Percentiles rank a stretch among this genome's conserved stretches.
Conservation (phyloP, 2,888 invertebrate genomes). For the Eulithis testata region DNA sequence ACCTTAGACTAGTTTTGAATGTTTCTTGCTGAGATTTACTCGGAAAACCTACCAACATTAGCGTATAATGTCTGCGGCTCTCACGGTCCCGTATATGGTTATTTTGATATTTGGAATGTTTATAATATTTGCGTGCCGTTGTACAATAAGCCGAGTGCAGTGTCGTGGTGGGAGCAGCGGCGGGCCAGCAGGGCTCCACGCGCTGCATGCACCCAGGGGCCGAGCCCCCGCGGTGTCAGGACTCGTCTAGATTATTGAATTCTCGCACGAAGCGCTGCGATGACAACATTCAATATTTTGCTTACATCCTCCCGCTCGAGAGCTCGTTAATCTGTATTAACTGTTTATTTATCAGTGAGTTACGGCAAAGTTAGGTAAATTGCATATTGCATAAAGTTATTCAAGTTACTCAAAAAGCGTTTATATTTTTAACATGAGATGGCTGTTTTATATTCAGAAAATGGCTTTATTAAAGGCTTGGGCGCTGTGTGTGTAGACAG, state of each 20-base stretch:
- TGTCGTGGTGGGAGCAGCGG: constrained; percentile 61
- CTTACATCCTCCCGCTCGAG: constrained; percentile 40
- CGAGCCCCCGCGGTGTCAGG: constrained; percentile 61
- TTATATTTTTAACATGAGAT: constrained; percentile 7
- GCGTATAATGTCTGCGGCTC: constrained; percentile 61
- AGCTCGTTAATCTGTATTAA: constrained; percentile 45
- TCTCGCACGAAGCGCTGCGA: constrained; percentile 68
- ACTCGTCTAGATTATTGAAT: constrained; percentile 67
- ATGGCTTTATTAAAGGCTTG: constrained; percentile 47
- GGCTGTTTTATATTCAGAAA: constrained; percentile 14
- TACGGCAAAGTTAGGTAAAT: constrained; percentile 23
- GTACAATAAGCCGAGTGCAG: constrained; percentile 66
- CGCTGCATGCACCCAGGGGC: constrained; percentile 63
- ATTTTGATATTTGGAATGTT: constrained; percentile 42
- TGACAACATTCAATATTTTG: constrained; percentile 60
- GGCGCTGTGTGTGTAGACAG: constrained; percentile 52
- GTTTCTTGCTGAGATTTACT: constrained; percentile 67
- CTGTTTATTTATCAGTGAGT: constrained; percentile 41
- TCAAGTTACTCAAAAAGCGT: constrained; percentile 8
- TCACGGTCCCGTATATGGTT: constrained; percentile 65
- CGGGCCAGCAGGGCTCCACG: constrained; percentile 57
- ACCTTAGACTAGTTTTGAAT: constrained; percentile 77
- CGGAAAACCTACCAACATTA: constrained; percentile 43
- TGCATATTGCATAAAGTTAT: constrained; percentile 11
- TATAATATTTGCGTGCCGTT: constrained; percentile 72